A percentile compares a stretch with the other conserved stretches of the same genome.
These are phyloP conservation scores for Adelognathus sp. DNA, from an alignment of 2,888 invertebrate species.

Conservation along the genomic window DNA sequence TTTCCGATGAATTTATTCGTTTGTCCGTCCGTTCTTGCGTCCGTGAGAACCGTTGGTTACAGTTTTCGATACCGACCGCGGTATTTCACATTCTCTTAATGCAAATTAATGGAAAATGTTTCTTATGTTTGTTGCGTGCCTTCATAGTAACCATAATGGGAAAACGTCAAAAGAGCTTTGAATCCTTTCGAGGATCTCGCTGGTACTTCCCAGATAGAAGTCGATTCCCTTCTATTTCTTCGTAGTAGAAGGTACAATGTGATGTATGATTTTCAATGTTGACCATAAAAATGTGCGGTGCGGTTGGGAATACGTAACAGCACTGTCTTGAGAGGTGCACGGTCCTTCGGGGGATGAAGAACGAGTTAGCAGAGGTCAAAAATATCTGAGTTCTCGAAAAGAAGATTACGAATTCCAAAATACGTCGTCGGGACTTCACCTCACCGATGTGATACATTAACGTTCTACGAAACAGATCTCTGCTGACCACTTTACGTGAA, in stretches of 20 bases:
- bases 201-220: constrained; percentile 3
- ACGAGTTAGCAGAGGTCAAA: background rate
- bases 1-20: no score
- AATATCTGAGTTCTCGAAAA: background rate
- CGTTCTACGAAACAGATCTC: background rate
- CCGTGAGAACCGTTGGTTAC: no score
- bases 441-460: background rate
- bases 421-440: background rate
- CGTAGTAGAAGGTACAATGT: background rate
- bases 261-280: background rate
- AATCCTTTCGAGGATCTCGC: constrained; percentile 2
- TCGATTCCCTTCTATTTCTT: background rate
- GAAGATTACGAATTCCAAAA: background rate
- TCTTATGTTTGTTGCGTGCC: constrained; percentile 63
- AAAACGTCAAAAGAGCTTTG: constrained; percentile 25
- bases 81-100: no score
- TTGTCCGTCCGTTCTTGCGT: no score
- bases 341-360: background rate
- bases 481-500: background rate
- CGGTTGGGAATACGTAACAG: background rate
- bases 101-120: constrained; percentile 71
- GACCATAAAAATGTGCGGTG: background rate
- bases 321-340: background rate
- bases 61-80: no score
- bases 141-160: constrained; percentile 68